Conservation (phyloP, 2,113 vertebrate genomes). For the Heterotilapia buettikoferi region DNA sequence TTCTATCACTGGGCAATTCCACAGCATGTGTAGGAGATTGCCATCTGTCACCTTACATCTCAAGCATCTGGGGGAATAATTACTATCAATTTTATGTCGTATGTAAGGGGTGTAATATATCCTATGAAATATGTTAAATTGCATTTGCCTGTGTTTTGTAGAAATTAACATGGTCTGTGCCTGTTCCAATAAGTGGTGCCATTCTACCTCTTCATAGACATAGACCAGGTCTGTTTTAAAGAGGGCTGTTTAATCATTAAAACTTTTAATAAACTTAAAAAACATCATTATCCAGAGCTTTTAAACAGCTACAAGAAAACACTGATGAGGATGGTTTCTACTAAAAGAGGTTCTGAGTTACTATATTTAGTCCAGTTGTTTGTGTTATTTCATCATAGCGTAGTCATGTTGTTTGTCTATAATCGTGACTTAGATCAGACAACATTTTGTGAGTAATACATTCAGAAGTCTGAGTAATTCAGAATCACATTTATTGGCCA, state of each 20-base stretch:
- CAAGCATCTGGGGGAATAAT: not conserved
- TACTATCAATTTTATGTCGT: not conserved
- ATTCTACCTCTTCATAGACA: not conserved
- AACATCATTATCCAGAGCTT: fast-evolving
- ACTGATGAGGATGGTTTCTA: not conserved
- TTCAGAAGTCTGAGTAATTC: not conserved
- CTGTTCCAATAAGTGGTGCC: not conserved
- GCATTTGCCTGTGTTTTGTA: not conserved
- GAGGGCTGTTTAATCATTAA: not conserved
- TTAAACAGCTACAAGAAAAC: not conserved
- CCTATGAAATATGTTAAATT: not conserved
- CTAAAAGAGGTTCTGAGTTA: not conserved
- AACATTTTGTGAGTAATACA: not conserved
- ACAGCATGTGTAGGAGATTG: not conserved
- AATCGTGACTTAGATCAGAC: not conserved
- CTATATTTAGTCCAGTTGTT: not conserved
- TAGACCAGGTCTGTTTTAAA: not conserved
- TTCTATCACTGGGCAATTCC: not conserved
- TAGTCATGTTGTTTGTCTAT: not conserved
- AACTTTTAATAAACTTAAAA: not conserved
- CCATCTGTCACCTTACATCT: not conserved
- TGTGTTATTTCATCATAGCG: not conserved
- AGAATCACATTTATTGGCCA: not conserved
- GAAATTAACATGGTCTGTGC: not conserved
- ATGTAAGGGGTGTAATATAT: not conserved